These are phyloP conservation scores for Crotalus horridus DNA, from an alignment of 2,113 vertebrate species.

Conservation along the genomic window DNA sequence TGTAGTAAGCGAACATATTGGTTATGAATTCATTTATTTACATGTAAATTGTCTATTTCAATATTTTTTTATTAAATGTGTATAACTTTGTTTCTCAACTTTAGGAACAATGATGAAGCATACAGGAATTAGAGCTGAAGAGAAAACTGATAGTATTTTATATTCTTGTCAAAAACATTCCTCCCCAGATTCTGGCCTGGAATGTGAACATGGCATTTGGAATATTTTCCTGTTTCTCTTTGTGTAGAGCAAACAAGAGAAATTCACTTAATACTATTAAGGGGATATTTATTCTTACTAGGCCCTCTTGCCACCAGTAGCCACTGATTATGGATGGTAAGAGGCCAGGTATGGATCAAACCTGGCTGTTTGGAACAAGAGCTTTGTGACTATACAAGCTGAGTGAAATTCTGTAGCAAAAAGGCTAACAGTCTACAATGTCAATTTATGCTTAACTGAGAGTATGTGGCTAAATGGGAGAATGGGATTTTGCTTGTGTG, in stretches of 20 bases:
- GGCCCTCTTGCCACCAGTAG: neutral
- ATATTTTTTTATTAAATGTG: neutral
- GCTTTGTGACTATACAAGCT: neutral
- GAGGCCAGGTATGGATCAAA: neutral
- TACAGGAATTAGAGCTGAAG: neutral
- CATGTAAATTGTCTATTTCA: neutral
- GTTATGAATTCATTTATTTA: neutral
- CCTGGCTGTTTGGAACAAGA: neutral
- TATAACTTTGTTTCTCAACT: neutral
- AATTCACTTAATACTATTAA: neutral
- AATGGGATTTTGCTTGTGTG: slow-evolving; percentile 5
- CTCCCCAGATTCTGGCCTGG: neutral
- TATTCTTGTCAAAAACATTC: neutral
- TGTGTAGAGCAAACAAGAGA: neutral
- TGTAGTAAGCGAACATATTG: neutral
- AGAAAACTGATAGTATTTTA: neutral
- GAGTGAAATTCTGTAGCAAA: neutral
- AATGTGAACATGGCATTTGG: neutral
- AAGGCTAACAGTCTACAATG: fast-evolving
- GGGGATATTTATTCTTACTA: neutral
- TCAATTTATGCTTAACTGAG: neutral
- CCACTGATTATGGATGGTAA: neutral
- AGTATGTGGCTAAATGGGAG: neutral
- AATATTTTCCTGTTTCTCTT: neutral
- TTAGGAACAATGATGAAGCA: neutral